Base-by-base conservation (phyloP, 53 echinoderm and acorn worm species). In the Astropecten irregularis region DNA sequence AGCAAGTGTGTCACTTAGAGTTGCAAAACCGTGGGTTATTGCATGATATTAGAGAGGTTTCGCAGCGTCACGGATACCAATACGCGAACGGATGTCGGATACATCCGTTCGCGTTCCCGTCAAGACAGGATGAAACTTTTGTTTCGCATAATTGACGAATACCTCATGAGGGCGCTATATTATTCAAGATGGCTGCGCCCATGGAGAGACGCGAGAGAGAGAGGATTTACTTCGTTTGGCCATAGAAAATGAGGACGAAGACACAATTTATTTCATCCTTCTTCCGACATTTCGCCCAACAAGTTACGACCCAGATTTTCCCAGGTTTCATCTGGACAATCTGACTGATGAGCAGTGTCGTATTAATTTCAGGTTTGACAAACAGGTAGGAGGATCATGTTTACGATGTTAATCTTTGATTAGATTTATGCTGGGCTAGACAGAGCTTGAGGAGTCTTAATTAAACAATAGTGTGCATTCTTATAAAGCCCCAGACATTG, bases 201-300 rank as follows among this genome's bases (percentile, higher is more conserved):
- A 59, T 35, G 44, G n/a, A n/a, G n/a, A n/a, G n/a, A n/a, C n/a
- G n/a, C n/a, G n/a, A n/a, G 40, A 59, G 26, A 30, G 29, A 42
- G 62, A 40, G 29, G 60, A 30, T 39, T 79, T 62, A 61, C 57
- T 74, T 56, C 57, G 54, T 57, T 35, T 56, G 28, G 61, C 79
- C 39, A 40, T 62, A 26, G 79, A 74, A 74, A 62, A 79, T 60
- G 63, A 79, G 26, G 60, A 79, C 18, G 77, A 79, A 79, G 46
- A 61, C 19, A 18, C 46, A n/a, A 40, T 58, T 79, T 61, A 19
- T 28, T 40, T 37, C 44, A 28, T 59, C 27, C 61, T 56, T 57
- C 60, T 40, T 3, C 79, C 61, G 2, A 60, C 60, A 25, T 61
- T 62, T 42, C 29, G 42, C 16, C 47, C 48, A 61, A 79, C 61